Base-by-base conservation (phyloP, 2,888 invertebrate species). In the Andrena fulva region DNA sequence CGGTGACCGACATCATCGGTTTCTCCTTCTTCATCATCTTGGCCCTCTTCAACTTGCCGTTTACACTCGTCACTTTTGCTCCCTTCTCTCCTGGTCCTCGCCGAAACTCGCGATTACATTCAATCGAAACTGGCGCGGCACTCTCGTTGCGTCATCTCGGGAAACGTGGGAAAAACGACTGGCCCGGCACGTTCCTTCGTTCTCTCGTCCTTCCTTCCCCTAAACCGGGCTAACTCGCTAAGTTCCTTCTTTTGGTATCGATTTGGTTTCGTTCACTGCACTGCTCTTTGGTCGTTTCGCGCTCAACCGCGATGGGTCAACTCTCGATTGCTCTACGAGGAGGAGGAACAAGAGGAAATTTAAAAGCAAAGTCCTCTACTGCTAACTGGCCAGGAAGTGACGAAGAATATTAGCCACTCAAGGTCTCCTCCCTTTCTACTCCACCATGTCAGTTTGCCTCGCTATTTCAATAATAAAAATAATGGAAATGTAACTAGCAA, bases 21-120 rank as follows among this genome's bases (percentile, higher is more conserved):
- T 97, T 97, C 94, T 97, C 97, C 95, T 97, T 97, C 95, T 97
- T 97, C 96, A 97, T 96, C 97, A 97, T 96, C 91, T 94, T 95
- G 91, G 63, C 59, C 66, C 80, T 67, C 82, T 72, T 86, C 63
- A 60, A 71, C 66, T 79, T 71, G 72, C 78, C 72, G 63, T 48
- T 80, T 82, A 80, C 86, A 82, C 88, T 85, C 80, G 87, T 82
- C 87, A 84, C 87, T 84, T 84, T 84, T 74, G 60, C 54, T 71
- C 27, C 63, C 20, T 69, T 69, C 42, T 35, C 31, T 27, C 12
- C 54, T 1, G 50, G 67, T 42, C 68, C 52, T 63, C 66, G 54
- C 82, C 29, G 42, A 54, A 56, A 66, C 56, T 29, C 33, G 24
- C 33, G 48, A 59, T 69, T 50, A 33, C 63, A 70, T 77, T 87